Conservation (phyloP, 2,113 vertebrate species). For the Dasyprocta punctata region DNA sequence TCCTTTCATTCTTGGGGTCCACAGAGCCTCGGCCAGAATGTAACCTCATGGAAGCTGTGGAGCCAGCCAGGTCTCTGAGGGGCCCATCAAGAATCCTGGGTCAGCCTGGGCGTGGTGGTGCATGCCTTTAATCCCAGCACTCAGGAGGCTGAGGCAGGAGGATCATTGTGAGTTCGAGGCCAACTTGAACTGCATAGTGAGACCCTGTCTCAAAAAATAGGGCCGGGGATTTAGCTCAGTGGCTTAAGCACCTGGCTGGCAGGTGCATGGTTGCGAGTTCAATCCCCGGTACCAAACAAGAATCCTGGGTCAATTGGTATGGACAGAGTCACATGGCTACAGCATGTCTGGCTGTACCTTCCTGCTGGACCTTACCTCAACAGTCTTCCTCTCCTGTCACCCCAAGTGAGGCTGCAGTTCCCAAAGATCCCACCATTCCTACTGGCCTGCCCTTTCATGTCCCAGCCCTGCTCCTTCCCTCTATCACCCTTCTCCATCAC, state of each 20-base stretch:
- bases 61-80: not conserved
- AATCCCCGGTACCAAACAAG: no score
- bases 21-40: not conserved
- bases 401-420: not conserved
- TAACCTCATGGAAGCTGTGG: not conserved
- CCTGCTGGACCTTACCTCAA: not conserved
- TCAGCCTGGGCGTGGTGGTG: no score
- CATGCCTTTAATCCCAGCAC: no score
- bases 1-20: not conserved
- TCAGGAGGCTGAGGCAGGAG: no score
- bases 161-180: no score
- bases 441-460: not conserved
- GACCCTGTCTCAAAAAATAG: no score
- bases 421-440: not conserved
- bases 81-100: not conserved
- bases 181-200: no score
- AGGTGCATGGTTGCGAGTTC: no score
- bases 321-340: accelerated
- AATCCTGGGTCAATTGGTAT: accelerated
- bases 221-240: no score
- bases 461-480: not conserved
- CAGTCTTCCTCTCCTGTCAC: no score
- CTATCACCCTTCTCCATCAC: not conserved
- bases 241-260: no score
- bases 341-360: not conserved